These are phyloP conservation scores for Acanthococcus lagerstroemiae DNA, from an alignment of 2,888 invertebrate species.

Conservation along the genomic window DNA sequence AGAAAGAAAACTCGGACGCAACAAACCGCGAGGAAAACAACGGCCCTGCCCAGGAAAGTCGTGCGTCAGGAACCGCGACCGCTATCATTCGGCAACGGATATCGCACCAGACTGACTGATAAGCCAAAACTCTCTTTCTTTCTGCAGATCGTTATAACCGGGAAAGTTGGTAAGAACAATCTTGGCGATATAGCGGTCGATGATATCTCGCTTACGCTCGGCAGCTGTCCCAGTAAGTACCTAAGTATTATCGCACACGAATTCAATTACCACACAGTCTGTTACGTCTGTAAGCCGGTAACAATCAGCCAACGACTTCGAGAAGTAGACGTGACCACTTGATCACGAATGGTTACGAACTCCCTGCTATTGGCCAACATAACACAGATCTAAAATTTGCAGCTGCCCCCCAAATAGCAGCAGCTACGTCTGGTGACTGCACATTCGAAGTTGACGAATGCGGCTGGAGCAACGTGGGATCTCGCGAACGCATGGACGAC, in stretches of 20 bases:
- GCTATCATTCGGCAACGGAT: no score
- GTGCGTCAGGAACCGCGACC: no score
- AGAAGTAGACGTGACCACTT: neutral
- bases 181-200: constrained; percentile 51
- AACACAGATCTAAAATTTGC: neutral
- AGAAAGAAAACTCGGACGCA: no score
- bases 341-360: neutral
- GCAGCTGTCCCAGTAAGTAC: constrained; percentile 47
- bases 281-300: no score
- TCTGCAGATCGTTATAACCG: constrained; percentile 46
- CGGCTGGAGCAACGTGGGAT: constrained; percentile 46
- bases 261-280: no score
- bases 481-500: constrained; percentile 43
- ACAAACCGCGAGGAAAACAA: no score
- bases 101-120: no score
- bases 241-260: neutral
- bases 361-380: neutral
- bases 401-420: constrained; percentile 47
- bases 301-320: neutral
- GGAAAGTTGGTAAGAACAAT: constrained; percentile 47
- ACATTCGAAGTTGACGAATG: constrained; percentile 53
- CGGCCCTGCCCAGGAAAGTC: no score
- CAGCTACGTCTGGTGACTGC: constrained; percentile 46
- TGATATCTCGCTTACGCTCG: constrained; percentile 47
- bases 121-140: no score